Evolutionary conservation across 2,113 vertebrate species (phyloP).

Genomic region (Festucalex cinctus): DNA sequence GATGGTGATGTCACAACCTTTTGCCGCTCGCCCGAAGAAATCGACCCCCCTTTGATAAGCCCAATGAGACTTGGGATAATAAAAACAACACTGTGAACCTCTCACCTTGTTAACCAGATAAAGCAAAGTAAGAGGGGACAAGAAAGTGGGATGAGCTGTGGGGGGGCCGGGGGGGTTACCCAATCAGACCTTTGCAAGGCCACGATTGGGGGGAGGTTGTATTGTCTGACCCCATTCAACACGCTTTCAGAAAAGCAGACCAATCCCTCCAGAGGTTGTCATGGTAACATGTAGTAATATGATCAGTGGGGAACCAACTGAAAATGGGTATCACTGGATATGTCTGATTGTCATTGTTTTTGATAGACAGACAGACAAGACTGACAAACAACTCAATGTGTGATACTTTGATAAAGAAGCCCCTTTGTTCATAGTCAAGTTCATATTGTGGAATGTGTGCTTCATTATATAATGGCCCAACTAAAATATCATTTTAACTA

Average conservation of each 20-base stretch:
- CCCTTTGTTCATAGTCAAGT: too few species aligned
- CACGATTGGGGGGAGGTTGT: slow-evolving; percentile 13
- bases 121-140: slow-evolving; percentile 21
- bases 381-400: background rate
- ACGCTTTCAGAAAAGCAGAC: slow-evolving; percentile 57
- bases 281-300: slow-evolving; percentile 49
- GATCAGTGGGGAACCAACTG: slow-evolving; percentile 59
- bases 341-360: background rate
- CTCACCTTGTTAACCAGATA: slow-evolving; percentile 34
- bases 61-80: slow-evolving; percentile 21
- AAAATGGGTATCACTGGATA: slow-evolving; percentile 17
- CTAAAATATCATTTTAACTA: background rate
- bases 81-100: slow-evolving; percentile 33
- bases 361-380: background rate
- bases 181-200: slow-evolving; percentile 39
- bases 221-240: slow-evolving; percentile 58
- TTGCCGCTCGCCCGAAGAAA: slow-evolving; percentile 19
- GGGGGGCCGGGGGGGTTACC: slow-evolving; percentile 34
- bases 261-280: slow-evolving; percentile 52
- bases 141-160: slow-evolving; percentile 31
- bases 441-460: background rate
- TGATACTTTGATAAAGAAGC: too few species aligned
- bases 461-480: background rate
- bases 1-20: slow-evolving; percentile 38
- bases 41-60: slow-evolving; percentile 29